Conservation (phyloP, 1,140 invertebrate genomes). For the Zaprionus nigranus region DNA sequence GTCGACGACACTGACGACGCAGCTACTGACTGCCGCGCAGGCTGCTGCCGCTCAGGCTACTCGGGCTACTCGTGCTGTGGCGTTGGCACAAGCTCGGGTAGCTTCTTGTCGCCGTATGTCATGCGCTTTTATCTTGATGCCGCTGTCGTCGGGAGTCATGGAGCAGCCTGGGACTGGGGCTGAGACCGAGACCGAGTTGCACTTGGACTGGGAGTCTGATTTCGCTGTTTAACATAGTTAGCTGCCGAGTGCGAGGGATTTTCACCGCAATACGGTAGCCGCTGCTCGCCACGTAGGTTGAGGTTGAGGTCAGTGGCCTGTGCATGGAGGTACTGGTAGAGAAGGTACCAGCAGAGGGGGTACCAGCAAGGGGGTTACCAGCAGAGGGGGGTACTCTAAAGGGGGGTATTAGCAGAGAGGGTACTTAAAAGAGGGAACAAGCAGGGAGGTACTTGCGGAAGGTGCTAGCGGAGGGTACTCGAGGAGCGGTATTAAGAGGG, state of each 20-base stretch:
- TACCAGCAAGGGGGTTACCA: background rate
- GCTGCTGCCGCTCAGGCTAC: slow-evolving; percentile 14
- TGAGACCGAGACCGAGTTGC: slow-evolving; percentile 22
- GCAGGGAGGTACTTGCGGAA: too few species aligned
- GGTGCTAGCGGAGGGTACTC: too few species aligned
- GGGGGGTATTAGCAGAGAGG: background rate
- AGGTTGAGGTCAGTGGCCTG: slow-evolving; percentile 65
- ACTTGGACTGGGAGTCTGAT: slow-evolving; percentile 51
- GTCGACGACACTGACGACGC: slow-evolving; percentile 8
- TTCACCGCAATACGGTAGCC: slow-evolving; percentile 73
- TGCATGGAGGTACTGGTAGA: background rate
- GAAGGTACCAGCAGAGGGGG: slow-evolving; percentile 2
- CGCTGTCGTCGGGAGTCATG: slow-evolving; percentile 70
- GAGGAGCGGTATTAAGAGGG: too few species aligned
- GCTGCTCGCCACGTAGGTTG: slow-evolving; percentile 69
- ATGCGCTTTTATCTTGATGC: slow-evolving; percentile 80
- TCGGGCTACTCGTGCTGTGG: slow-evolving; percentile 58
- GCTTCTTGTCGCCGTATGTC: slow-evolving; percentile 82
- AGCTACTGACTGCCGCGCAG: slow-evolving; percentile 21
- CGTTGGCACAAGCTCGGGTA: slow-evolving; percentile 73
- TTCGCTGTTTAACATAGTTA: slow-evolving; percentile 81
- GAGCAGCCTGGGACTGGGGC: slow-evolving; percentile 39
- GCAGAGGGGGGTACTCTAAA: background rate
- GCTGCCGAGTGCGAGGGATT: slow-evolving; percentile 61
- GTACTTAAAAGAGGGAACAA: too few species aligned